Conservation (phyloP, 2,797 vertebrate species). For the Oreochromis mossambicus region DNA sequence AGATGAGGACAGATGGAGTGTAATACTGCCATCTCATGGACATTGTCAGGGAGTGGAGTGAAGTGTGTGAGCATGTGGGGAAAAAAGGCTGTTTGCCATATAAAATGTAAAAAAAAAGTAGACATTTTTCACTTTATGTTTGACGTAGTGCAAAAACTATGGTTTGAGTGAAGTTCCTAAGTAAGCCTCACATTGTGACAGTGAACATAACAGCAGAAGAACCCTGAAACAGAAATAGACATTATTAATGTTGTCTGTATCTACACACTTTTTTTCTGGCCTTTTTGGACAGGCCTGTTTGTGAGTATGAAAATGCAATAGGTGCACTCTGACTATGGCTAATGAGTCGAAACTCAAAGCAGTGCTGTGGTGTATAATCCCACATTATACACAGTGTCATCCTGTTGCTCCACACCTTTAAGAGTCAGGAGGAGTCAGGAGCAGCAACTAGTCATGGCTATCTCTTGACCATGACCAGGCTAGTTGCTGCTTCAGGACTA, state of each 20-base stretch:
- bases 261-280: neutral
- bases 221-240: neutral
- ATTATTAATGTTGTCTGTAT: neutral
- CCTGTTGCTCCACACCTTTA: neutral
- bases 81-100: too few species aligned
- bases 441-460: neutral
- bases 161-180: neutral
- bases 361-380: neutral
- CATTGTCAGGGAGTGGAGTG: neutral
- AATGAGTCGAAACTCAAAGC: neutral
- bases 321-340: neutral
- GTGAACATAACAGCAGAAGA: neutral
- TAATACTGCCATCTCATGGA: conserved; percentile 64
- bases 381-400: neutral
- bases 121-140: neutral
- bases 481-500: neutral
- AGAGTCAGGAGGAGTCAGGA: neutral
- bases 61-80: neutral
- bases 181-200: neutral
- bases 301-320: neutral
- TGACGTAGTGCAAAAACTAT: neutral
- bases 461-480: neutral
- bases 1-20: neutral
- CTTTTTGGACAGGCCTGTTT: neutral
- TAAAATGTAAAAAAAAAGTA: neutral